These are phyloP conservation scores for Orcinus orca DNA, from an alignment of 2,113 vertebrate species.

Conservation along the genomic window DNA sequence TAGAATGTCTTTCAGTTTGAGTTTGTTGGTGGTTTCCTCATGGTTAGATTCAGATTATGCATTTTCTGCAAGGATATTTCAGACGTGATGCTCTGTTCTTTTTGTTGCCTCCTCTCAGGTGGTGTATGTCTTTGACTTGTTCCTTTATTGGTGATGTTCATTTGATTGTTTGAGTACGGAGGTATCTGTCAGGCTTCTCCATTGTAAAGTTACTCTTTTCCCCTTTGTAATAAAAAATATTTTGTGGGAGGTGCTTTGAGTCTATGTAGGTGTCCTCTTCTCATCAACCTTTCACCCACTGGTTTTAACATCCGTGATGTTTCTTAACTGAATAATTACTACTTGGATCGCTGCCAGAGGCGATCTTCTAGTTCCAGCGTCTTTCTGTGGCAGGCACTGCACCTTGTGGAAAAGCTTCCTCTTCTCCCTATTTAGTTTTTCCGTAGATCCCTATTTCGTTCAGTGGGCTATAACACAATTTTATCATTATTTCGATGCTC, in stretches of 20 bases:
- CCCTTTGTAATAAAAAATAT: neutral
- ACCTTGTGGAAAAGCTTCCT: neutral
- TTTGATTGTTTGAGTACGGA: neutral
- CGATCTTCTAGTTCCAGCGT: neutral
- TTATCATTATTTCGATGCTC: neutral
- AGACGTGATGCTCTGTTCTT: accelerated
- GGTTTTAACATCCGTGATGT: neutral
- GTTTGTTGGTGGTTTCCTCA: neutral
- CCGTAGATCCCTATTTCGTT: neutral
- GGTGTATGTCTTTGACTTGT: neutral
- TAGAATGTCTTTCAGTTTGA: neutral
- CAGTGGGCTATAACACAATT: neutral
- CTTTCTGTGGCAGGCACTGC: neutral
- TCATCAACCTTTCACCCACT: neutral
- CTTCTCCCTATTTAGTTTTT: neutral
- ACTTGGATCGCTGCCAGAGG: neutral
- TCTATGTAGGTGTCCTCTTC: neutral
- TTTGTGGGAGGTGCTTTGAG: neutral
- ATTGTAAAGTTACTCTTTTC: neutral
- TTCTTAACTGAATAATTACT: neutral
- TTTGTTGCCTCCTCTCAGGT: neutral
- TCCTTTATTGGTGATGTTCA: neutral
- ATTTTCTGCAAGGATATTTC: neutral
- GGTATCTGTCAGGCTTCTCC: neutral
- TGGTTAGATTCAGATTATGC: neutral